Conservation (phyloP, 2,797 vertebrate genomes). For the Sebastolobus alascanus region DNA sequence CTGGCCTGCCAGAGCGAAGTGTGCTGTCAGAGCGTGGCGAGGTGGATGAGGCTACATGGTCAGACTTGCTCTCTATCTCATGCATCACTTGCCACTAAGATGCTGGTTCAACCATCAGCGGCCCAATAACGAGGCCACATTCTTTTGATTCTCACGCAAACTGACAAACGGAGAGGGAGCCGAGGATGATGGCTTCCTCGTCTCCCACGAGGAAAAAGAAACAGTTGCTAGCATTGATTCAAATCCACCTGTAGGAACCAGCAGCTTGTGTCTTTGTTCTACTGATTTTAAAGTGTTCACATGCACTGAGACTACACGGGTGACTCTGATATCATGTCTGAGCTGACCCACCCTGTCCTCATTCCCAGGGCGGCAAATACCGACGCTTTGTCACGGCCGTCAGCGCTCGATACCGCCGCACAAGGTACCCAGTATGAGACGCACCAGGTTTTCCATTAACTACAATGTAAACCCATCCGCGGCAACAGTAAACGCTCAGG, state of each 20-base stretch:
- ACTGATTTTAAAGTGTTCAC: constrained; percentile 17
- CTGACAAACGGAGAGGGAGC: constrained; percentile 69
- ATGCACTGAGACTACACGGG: not conserved
- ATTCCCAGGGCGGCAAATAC: no score
- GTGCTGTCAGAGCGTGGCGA: constrained; percentile 74
- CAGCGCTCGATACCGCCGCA: no score
- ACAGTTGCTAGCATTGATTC: constrained; percentile 30
- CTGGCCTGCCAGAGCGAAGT: constrained; percentile 74
- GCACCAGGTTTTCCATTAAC: no score
- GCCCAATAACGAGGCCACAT: constrained; percentile 70
- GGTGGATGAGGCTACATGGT: constrained; percentile 69
- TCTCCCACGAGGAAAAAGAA: constrained; percentile 13
- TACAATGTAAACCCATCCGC: no score
- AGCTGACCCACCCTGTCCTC: not conserved
- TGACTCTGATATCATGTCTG: not conserved
- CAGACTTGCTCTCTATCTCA: constrained; percentile 78
- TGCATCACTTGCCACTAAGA: constrained; percentile 79
- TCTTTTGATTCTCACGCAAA: constrained; percentile 68
- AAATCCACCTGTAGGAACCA: constrained; percentile 56
- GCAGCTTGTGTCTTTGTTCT: constrained; percentile 21
- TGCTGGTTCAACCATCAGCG: constrained; percentile 68
- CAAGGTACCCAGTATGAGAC: no score
- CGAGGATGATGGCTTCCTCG: constrained; percentile 52
- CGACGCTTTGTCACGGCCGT: no score
- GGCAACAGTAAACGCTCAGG: no score